Base-by-base conservation (phyloP, 2,888 invertebrate species). In the Trichogramma dendrolimi region DNA sequence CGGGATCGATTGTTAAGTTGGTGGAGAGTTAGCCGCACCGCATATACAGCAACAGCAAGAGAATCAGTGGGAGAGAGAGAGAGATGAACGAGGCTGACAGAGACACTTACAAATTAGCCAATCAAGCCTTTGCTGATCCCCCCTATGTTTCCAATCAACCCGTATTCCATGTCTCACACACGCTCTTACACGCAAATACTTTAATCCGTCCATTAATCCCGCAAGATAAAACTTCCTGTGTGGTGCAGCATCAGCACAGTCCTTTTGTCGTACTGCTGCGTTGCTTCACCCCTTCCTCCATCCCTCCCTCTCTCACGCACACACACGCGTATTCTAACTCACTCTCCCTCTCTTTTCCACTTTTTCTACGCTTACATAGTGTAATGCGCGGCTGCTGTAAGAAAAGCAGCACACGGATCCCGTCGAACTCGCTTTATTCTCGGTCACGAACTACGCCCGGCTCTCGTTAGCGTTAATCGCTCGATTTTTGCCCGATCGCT, bases 71-170 rank as follows among this genome's bases (percentile, higher is more conserved):
- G 49, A 40, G 40, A 58, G 51, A 39, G 39, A 51, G 50, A 44
- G 48, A 44, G 50, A 10, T 5, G 42, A 4, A 3, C 67, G 68
- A 61, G 68, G 69, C 75, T 75, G 77, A 72, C 68, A 69, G 69
- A 71, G 79, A 79, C 77, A 79, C 77, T 79, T 79, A 79, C 79
- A 78, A 79, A 79, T 79, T 78, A 79, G 79, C 77, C 79, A 79
- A 79, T 78, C 79, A 79, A 78, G 78, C 73, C 42, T 70, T 76
- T 77, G 76, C 78, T 78, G 78, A 77, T 74, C 68, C 70, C 72
- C 27, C 69, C 73, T 73, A 75, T 75, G 73, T 73, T 71, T 70
- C 75, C 73, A 74, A 77, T 77, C 75, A 72, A 72, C 74, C 75
- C 75, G 75, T 72, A 76, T 76, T 73, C 72, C 68, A 64, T n/a